Conservation (phyloP, 2,113 vertebrate genomes). For the Poeciliopsis retropinna region DNA sequence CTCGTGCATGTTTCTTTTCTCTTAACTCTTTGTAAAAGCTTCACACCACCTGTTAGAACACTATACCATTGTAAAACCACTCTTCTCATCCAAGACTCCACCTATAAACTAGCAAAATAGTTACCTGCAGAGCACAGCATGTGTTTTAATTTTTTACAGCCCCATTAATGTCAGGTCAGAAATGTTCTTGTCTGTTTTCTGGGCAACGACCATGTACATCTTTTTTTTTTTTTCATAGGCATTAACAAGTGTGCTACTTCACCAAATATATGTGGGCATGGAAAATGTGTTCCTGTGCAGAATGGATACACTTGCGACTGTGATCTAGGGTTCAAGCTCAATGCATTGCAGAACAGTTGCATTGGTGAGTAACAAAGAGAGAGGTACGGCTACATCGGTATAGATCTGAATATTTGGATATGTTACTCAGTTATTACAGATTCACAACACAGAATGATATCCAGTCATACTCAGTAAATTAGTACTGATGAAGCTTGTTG, state of each 20-base stretch:
- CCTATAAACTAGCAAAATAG: slow-evolving; percentile 66
- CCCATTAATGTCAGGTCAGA: slow-evolving; percentile 30
- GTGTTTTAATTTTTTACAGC: slow-evolving; percentile 51
- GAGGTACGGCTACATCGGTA: background rate
- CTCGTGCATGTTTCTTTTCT: slow-evolving; percentile 52
- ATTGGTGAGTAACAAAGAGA: slow-evolving; percentile 71
- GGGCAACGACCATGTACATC: slow-evolving; percentile 27
- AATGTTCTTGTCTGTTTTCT: slow-evolving; percentile 25
- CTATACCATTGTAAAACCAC: slow-evolving; percentile 61
- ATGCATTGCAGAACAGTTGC: slow-evolving; percentile 79
- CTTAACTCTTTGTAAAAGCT: slow-evolving; percentile 35
- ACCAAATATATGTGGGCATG: slow-evolving; percentile 78
- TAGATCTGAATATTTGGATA: background rate
- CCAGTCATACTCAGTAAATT: background rate
- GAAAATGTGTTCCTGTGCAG: slow-evolving; percentile 77
- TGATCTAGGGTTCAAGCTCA: slow-evolving; percentile 79
- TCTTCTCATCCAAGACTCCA: slow-evolving; percentile 55
- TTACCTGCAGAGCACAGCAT: slow-evolving; percentile 61
- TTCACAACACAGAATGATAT: too few relatives aligned
- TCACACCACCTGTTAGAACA: slow-evolving; percentile 69
- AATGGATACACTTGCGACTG: slow-evolving; percentile 80
- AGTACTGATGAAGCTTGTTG: background rate
- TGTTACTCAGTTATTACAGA: background rate
- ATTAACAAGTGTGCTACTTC: slow-evolving; percentile 73
- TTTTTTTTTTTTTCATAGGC: slow-evolving; percentile 52